Percentiles rank a stretch among this genome's conserved stretches.
phyloP scores from a whole-genome alignment of 2,113 vertebrate species.

The Thinocorus orbignyianus region DNA sequence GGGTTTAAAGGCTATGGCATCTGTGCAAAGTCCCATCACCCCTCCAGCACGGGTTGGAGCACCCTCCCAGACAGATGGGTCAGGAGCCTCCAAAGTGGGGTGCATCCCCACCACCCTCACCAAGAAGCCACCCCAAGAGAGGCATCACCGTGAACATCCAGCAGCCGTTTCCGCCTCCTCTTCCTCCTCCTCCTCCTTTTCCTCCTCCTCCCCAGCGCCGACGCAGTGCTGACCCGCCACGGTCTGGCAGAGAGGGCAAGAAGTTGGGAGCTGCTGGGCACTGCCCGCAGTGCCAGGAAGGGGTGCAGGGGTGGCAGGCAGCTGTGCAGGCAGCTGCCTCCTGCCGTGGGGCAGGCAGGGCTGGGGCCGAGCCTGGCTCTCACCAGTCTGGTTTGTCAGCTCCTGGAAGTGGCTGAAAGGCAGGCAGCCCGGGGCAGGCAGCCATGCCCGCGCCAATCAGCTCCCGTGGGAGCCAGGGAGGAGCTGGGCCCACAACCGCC shows the following conservation, averaged over 20 bases:
- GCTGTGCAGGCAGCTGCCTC: neutral
- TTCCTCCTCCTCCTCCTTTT: neutral
- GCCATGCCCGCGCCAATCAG: slow-evolving; percentile 20
- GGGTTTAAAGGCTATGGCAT: neutral
- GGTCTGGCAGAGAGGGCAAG: neutral
- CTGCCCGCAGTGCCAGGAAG: neutral
- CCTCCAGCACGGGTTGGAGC: accelerated
- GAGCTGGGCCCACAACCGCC: slow-evolving; percentile 16
- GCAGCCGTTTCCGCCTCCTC: neutral
- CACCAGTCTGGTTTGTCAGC: slow-evolving; percentile 42
- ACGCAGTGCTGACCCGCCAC: neutral
- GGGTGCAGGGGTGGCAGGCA: neutral
- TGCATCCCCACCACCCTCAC: neutral
- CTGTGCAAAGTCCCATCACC: neutral
- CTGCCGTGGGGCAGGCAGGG: neutral
- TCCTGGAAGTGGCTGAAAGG: slow-evolving; percentile 1
- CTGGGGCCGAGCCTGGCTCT: neutral
- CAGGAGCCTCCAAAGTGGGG: neutral
- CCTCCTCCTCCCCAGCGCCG: neutral
- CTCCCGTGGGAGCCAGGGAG: neutral
- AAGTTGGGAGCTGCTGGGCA: neutral
- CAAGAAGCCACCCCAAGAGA: neutral
- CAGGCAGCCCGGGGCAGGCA: neutral
- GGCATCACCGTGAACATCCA: neutral
- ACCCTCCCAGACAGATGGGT: accelerated